These are phyloP conservation scores for Hydractinia symbiolongicarpus DNA, from an alignment of 30 jellyfish, hydroid and myxozoan genomes.

Conservation along the genomic window DNA sequence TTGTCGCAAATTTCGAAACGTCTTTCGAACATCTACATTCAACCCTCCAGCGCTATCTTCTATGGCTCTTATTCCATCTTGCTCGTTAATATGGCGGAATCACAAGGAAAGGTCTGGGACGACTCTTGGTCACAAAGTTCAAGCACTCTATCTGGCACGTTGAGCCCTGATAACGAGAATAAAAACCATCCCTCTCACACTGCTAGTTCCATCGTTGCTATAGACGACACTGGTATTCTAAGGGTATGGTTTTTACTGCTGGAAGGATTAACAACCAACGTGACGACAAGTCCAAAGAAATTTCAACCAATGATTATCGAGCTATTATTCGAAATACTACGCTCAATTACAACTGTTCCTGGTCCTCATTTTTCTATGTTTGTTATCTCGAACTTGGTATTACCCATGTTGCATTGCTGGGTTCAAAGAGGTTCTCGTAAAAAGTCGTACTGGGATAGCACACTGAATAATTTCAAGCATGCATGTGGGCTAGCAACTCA, in stretches of 20 bases:
- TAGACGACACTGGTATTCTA: slow-evolving; percentile 95
- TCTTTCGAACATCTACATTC: slow-evolving; percentile 73
- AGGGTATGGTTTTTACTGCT: slow-evolving; percentile 92
- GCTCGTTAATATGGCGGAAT: slow-evolving; percentile 63
- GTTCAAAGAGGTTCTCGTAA: slow-evolving; percentile 73
- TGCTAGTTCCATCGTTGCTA: slow-evolving; percentile 84
- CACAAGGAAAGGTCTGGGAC: slow-evolving; percentile 88
- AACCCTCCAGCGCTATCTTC: slow-evolving; percentile 85
- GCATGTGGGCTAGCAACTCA: slow-evolving; percentile 98
- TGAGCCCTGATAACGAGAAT: slow-evolving; percentile 59
- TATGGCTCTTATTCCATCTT: slow-evolving; percentile 84
- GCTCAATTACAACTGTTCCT: slow-evolving; percentile 87
- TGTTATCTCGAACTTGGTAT: slow-evolving; percentile 73
- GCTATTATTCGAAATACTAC: slow-evolving; percentile 80
- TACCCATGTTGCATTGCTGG: slow-evolving; percentile 97
- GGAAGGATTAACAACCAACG: slow-evolving; percentile 85
- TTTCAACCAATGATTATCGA: slow-evolving; percentile 86
- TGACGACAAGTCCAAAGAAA: slow-evolving; percentile 72
- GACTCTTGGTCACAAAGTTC: slow-evolving; percentile 87
- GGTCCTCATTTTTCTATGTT: slow-evolving; percentile 98
- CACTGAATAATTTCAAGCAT: slow-evolving; percentile 83
- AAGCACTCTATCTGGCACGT: slow-evolving; percentile 46
- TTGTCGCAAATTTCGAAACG: slow-evolving; percentile 79
- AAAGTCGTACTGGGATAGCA: slow-evolving; percentile 65
- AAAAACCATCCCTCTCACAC: slow-evolving; percentile 36